Conservation (phyloP, 1,140 invertebrate genomes). For the Macrobrachium rosenbergii region DNA sequence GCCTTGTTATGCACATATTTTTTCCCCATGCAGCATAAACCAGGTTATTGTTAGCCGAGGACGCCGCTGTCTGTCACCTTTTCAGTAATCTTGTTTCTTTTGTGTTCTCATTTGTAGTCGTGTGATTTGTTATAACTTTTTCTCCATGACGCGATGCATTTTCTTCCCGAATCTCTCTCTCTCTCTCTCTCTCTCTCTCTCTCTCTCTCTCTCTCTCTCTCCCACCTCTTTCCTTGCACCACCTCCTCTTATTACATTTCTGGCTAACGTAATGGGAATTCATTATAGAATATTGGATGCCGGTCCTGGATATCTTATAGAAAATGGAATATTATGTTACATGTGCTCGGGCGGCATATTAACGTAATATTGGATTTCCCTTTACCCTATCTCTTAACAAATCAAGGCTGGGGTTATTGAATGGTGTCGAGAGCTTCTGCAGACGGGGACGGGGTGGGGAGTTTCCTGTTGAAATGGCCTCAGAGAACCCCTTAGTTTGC, state of each 20-base stretch:
- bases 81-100: too few species aligned
- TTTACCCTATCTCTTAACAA: conserved; percentile 58
- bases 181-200: conserved; percentile 24
- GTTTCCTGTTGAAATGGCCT: too few species aligned
- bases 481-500: conserved; percentile 8
- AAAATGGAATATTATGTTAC: conserved; percentile 59
- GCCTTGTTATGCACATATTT: too few species aligned
- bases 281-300: conserved; percentile 59
- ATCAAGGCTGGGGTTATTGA: conserved; percentile 53
- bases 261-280: conserved; percentile 57
- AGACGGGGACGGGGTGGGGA: too few species aligned
- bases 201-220: conserved; percentile 21
- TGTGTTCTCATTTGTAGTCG: too few species aligned
- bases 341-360: conserved; percentile 47
- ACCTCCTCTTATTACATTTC: conserved; percentile 58
- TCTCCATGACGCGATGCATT: not conserved
- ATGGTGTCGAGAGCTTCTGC: conserved; percentile 42
- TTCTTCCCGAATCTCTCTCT: conserved; percentile 4
- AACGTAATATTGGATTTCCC: conserved; percentile 57
- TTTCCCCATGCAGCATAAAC: too few species aligned
- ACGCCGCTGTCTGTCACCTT: too few species aligned
- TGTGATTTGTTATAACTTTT: not conserved
- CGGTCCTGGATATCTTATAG: conserved; percentile 53
- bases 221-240: conserved; percentile 20
- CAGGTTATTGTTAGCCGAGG: too few species aligned